Percentiles rank a stretch among this genome's conserved stretches.
Conservation (phyloP, 1,140 invertebrate genomes). For the Popillia japonica region DNA sequence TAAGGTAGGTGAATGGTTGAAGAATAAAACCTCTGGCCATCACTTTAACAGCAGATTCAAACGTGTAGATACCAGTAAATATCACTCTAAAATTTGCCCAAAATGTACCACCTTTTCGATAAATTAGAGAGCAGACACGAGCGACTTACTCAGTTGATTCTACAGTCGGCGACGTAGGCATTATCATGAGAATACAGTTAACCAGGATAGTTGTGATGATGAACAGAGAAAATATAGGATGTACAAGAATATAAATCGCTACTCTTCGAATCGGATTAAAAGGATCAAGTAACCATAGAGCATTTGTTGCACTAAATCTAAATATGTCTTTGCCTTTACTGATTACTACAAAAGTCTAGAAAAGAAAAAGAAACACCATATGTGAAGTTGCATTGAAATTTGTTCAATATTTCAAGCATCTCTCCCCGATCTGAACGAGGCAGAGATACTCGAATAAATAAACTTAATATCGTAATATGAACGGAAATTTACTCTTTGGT, state of each 20-base stretch:
- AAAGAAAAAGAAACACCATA: constrained; percentile 59
- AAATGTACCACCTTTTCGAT: constrained; percentile 24
- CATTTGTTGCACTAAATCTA: constrained; percentile 96
- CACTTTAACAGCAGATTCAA: constrained; percentile 98
- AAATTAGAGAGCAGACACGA: neutral
- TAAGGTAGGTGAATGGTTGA: constrained; percentile 98
- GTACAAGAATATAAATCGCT: constrained; percentile 97
- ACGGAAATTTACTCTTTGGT: constrained; percentile 79
- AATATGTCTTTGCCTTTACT: constrained; percentile 99
- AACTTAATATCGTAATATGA: neutral
- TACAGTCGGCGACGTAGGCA: constrained; percentile 89
- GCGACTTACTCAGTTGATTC: constrained; percentile 95
- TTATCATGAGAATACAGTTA: constrained; percentile 99
- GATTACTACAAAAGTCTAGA: constrained; percentile 97
- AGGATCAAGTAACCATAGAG: constrained; percentile 93
- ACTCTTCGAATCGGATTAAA: constrained; percentile 97
- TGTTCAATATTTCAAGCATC: neutral
- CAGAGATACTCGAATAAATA: neutral
- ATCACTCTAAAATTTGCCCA: constrained; percentile 85
- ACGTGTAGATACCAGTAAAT: constrained; percentile 99
- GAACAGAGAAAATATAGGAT: constrained; percentile 96
- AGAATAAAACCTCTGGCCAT: constrained; percentile 99
- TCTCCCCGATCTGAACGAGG: neutral
- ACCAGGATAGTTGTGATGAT: constrained; percentile 97
- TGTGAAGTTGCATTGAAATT: constrained; percentile 17